phyloP scores from a whole-genome alignment of 2,113 vertebrate genomes.

The Paraplagusia blochii region DNA sequence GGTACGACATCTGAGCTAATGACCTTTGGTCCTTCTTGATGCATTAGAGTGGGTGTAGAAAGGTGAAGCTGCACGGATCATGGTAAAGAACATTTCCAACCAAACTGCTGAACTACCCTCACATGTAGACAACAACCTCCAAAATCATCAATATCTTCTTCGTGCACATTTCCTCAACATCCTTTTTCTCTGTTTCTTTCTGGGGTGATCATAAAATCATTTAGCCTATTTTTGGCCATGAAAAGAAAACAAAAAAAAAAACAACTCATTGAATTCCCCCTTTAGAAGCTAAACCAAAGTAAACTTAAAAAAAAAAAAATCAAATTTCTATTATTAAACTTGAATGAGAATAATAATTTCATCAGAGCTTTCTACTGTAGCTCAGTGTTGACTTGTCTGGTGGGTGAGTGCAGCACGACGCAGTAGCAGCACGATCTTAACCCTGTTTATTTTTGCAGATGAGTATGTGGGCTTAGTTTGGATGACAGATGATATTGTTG shows the following conservation, averaged over 20 bases:
- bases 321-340: constrained; percentile 55
- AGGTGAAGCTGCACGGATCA: constrained; percentile 5
- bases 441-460: constrained; percentile 36
- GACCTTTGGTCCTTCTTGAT: constrained; percentile 49
- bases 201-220: constrained; percentile 48
- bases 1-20: constrained; percentile 60
- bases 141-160: constrained; percentile 9
- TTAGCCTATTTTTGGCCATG: constrained; percentile 61
- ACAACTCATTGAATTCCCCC: constrained; percentile 37
- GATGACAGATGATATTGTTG: constrained; percentile 19
- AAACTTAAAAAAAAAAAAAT: constrained; percentile 39
- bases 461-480: constrained; percentile 31
- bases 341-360: constrained; percentile 38
- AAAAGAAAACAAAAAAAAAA: too few species aligned
- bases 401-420: constrained; percentile 33
- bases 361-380: constrained; percentile 7
- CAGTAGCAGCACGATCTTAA: constrained; percentile 8
- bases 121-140: neutral
- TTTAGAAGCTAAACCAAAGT: constrained; percentile 36
- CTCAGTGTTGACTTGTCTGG: constrained; percentile 27
- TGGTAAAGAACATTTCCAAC: too few species aligned
- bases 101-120: neutral
- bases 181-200: constrained; percentile 35
- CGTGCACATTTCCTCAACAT: constrained; percentile 6
- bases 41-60: constrained; percentile 22